Evolutionary conservation across 2,797 vertebrate genomes (phyloP).

Genomic region (Epinephelus awoara): DNA sequence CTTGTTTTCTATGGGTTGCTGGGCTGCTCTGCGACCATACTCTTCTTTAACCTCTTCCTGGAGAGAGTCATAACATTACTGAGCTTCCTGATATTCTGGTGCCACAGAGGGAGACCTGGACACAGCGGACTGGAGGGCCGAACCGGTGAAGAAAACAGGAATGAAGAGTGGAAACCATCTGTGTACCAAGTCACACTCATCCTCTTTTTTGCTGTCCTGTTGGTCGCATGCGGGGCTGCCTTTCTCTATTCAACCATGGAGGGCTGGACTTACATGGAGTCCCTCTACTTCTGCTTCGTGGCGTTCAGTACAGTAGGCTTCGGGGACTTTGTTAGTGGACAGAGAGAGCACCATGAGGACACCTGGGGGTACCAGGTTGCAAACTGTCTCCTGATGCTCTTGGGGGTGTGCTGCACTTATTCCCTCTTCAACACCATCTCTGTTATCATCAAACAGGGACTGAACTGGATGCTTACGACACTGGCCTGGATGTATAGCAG

Average conservation of each 20-base stretch:
- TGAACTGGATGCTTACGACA: constrained; percentile 71
- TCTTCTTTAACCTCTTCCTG: constrained; percentile 83
- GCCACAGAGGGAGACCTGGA: constrained; percentile 21
- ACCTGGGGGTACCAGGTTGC: constrained; percentile 65
- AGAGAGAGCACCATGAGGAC: constrained; percentile 64
- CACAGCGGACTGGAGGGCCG: neutral
- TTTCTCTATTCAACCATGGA: constrained; percentile 76
- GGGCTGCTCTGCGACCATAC: constrained; percentile 75
- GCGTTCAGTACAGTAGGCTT: constrained; percentile 83
- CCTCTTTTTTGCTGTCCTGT: constrained; percentile 63
- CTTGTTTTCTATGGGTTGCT: constrained; percentile 82
- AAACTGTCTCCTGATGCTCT: constrained; percentile 77
- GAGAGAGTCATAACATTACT: constrained; percentile 71
- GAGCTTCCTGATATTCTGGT: constrained; percentile 57
- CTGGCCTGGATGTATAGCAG: constrained; percentile 27
- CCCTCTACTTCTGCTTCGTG: constrained; percentile 84
- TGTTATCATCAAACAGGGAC: constrained; percentile 74
- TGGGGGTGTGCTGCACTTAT: constrained; percentile 80
- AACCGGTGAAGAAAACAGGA: neutral
- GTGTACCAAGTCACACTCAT: constrained; percentile 71
- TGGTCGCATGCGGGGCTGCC: constrained; percentile 71
- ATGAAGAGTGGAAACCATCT: constrained; percentile 68
- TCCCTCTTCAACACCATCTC: constrained; percentile 78
- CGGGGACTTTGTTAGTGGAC: constrained; percentile 80
- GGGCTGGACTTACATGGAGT: constrained; percentile 78